These are phyloP conservation scores for Lapara coniferarum DNA, from an alignment of 2,888 invertebrate species.

Conservation along the genomic window DNA sequence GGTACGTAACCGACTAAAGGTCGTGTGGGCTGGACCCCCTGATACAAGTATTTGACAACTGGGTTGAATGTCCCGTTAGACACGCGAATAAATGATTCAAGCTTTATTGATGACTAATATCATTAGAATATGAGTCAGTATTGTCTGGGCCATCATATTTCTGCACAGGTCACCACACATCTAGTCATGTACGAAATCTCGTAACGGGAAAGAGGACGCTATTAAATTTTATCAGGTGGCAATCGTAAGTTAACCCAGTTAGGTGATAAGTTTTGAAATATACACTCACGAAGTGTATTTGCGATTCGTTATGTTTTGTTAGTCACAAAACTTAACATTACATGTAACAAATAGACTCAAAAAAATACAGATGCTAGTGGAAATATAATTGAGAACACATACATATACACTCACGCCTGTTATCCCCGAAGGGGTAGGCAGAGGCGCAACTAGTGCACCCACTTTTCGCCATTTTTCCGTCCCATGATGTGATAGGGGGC, in stretches of 20 bases:
- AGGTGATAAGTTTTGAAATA: slow-evolving; percentile 24
- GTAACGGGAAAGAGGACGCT: neutral
- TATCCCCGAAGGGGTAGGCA: too few relatives aligned
- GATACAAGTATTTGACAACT: neutral
- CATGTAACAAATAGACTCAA: neutral
- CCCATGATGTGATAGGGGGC: too few relatives aligned
- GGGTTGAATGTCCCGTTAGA: neutral
- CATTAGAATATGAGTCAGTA: neutral
- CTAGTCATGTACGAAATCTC: neutral
- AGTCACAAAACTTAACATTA: neutral
- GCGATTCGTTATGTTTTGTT: neutral
- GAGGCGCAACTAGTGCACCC: too few relatives aligned
- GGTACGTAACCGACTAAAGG: too few relatives aligned
- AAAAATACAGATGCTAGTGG: neutral
- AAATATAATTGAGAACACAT: too few relatives aligned
- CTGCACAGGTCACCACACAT: neutral
- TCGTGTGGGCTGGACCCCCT: too few relatives aligned
- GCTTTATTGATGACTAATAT: neutral
- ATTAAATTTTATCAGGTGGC: slow-evolving; percentile 43
- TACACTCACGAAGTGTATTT: slow-evolving; percentile 8
- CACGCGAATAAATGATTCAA: neutral
- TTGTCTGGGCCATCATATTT: neutral
- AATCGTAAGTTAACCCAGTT: slow-evolving; percentile 57
- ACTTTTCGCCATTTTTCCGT: too few relatives aligned
- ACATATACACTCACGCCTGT: too few relatives aligned